Conservation (phyloP, 1,140 invertebrate species). For the Lasaia peninsularis region DNA sequence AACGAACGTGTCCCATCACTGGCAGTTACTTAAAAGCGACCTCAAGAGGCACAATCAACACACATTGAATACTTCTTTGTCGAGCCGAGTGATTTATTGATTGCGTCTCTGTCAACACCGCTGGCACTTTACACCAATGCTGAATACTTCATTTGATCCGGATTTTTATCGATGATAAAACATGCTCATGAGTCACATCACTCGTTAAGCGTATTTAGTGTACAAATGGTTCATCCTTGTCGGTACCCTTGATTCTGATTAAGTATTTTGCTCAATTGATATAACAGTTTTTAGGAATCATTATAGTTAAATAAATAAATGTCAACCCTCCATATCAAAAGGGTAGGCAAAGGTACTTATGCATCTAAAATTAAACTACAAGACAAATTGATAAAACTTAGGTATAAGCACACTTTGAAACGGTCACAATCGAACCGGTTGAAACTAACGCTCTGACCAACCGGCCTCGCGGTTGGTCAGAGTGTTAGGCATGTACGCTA, state of each 20-base stretch:
- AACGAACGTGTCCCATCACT: constrained; percentile 44
- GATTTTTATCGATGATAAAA: constrained; percentile 74
- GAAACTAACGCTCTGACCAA: too few species aligned
- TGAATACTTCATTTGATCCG: constrained; percentile 76
- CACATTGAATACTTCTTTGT: constrained; percentile 74
- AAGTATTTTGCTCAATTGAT: constrained; percentile 30
- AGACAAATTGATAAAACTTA: too few species aligned
- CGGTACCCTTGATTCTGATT: constrained; percentile 42
- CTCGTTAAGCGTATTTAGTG: constrained; percentile 72
- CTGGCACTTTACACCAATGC: constrained; percentile 55
- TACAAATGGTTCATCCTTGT: constrained; percentile 57
- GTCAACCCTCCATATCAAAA: too few species aligned
- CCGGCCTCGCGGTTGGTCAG: too few species aligned
- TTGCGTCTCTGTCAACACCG: constrained; percentile 73
- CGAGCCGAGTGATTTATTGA: constrained; percentile 71
- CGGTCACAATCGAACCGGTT: too few species aligned
- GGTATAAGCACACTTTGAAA: too few species aligned
- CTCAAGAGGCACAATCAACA: constrained; percentile 72
- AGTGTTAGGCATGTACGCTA: too few species aligned
- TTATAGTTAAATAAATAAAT: too few species aligned
- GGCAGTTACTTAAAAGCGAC: constrained; percentile 59
- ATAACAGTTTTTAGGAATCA: too few species aligned
- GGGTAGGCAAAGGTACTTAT: too few species aligned
- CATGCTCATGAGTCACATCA: constrained; percentile 64
- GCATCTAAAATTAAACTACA: too few species aligned